Base-by-base conservation (phyloP, 2,888 invertebrate species). In the Spialia ferax region DNA sequence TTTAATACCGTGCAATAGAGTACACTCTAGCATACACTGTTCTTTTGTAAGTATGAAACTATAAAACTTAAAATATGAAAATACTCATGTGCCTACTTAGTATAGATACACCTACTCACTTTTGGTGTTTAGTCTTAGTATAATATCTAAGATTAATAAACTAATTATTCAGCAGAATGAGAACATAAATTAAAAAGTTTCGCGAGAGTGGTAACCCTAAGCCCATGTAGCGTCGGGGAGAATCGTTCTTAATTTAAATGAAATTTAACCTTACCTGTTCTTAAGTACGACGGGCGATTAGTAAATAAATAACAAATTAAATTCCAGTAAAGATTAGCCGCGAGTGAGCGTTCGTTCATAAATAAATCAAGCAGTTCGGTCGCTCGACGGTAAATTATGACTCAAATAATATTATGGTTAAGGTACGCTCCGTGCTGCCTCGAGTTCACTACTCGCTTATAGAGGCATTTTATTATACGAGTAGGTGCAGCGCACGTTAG, bases 401-500 rank as follows among this genome's bases (percentile, higher is more conserved):
- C 83, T 91, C 85, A 86, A 89, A 89, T 89, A 89, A 90, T 89
- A 89, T 88, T 88, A 90, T 88, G 88, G 86, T 87, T 83, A 88
- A 88, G 86, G 74, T 77, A 74, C 73, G 73, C 74, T 72, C 61
- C 64, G 71, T 63, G 67, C 56, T 73, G 73, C 71, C 69, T 72
- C 66, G 68, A 64, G 63, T 68, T 68, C 69, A 71, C 52, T 66
- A 66, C 63, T 65, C 69, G 68, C 20, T 66, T 48, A 32, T 52
- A 55, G 32, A 67, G 66, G 66, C 55, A 61, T 67, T 67, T 67
- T 67, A 61, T 67, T 45, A 45, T 35, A 45, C 63, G 8, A n/a
- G n/a, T n/a, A n/a, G n/a, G n/a, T n/a, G n/a, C n/a, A n/a, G 50
- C 32, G 61, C 60, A 61, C 70, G 66, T 69, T 71, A 70, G 61